Conservation (phyloP, 2,888 invertebrate genomes). For the Chloromyia formosa region DNA sequence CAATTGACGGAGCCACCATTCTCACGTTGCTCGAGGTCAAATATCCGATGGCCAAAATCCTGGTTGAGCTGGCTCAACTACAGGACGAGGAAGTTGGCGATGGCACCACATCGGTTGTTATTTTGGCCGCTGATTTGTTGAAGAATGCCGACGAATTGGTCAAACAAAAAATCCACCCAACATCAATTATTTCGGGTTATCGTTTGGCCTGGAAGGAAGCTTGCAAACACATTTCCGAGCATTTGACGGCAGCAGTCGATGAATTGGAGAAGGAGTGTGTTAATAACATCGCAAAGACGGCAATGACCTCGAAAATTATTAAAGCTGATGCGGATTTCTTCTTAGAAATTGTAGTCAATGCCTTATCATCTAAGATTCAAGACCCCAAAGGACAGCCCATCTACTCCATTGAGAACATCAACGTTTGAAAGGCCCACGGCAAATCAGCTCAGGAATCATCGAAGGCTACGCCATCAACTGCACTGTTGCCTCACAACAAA, state of each 20-base stretch:
- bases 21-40: constrained; percentile 96
- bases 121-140: constrained; percentile 76
- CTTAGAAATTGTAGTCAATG: constrained; percentile 93
- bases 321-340: constrained; percentile 97
- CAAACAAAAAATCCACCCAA: constrained; percentile 98
- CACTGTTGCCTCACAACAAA: constrained; percentile 94
- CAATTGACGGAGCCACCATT: constrained; percentile 99
- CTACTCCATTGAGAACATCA: constrained; percentile 97
- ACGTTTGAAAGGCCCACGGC: constrained; percentile 97
- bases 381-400: constrained; percentile 83
- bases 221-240: constrained; percentile 95
- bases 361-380: constrained; percentile 83
- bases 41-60: constrained; percentile 95
- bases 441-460: constrained; percentile 91
- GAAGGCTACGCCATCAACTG: constrained; percentile 98
- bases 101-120: constrained; percentile 98
- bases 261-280: constrained; percentile 88
- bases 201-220: constrained; percentile 99
- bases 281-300: constrained; percentile 95
- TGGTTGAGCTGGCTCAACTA: constrained; percentile 96
- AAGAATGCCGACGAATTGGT: constrained; percentile 98
- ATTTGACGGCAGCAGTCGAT: constrained; percentile 90
- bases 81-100: constrained; percentile 99
- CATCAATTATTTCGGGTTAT: constrained; percentile 98
- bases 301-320: constrained; percentile 99